Conservation (phyloP, 2,797 vertebrate genomes). For the Hirundo rustica region DNA sequence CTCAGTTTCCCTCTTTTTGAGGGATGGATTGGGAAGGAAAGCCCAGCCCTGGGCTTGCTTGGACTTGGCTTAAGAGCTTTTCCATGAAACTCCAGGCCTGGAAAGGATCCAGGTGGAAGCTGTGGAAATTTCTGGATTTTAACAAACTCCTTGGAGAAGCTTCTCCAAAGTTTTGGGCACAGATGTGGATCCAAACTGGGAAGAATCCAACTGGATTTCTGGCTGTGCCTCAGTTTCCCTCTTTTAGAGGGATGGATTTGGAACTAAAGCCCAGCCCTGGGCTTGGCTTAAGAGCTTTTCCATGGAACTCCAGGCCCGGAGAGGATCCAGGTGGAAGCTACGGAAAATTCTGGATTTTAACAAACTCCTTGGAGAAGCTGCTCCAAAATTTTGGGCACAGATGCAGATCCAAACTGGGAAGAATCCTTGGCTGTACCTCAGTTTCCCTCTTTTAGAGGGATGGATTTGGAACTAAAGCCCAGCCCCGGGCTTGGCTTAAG, state of each 20-base stretch:
- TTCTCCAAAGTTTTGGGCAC: neutral
- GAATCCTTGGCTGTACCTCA: neutral
- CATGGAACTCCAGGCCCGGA: neutral
- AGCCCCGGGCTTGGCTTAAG: neutral
- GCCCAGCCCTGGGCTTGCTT: too few relatives aligned
- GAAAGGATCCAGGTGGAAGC: neutral
- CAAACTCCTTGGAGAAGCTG: neutral
- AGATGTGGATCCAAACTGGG: neutral
- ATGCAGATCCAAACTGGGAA: neutral
- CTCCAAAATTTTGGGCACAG: neutral
- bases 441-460: neutral
- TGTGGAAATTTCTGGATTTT: neutral
- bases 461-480: neutral
- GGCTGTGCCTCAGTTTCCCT: neutral
- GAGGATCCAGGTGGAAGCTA: neutral
- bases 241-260: rapidly evolving
- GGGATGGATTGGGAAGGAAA: neutral
- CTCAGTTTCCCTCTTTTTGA: neutral
- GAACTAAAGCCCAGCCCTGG: neutral
- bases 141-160: neutral
- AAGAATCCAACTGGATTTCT: neutral
- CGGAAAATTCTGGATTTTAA: neutral
- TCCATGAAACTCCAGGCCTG: neutral
- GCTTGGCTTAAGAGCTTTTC: neutral
- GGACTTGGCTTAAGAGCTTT: neutral